Conservation (phyloP, 2,113 vertebrate genomes). For the Pedionomus torquatus region DNA sequence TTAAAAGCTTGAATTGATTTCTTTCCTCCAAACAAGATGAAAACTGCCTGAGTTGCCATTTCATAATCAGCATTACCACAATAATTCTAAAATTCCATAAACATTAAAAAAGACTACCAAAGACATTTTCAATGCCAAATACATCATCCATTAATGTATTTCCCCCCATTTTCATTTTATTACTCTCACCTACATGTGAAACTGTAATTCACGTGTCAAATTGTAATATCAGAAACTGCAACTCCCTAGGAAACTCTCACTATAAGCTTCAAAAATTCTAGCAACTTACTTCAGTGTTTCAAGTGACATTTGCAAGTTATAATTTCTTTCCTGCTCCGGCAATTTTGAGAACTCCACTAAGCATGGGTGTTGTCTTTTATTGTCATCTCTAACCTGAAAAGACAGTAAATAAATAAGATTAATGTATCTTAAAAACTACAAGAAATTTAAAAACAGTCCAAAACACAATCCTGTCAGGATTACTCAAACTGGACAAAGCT, state of each 20-base stretch:
- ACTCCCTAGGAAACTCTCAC: background rate
- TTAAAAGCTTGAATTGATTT: background rate
- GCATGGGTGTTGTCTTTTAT: constrained; percentile 95
- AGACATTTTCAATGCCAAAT: background rate
- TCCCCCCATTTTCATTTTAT: background rate
- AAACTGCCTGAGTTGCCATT: background rate
- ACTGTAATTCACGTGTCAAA: background rate
- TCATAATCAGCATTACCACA: background rate
- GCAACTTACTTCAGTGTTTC: constrained; percentile 92
- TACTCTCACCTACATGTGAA: background rate
- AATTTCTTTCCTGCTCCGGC: constrained; percentile 94
- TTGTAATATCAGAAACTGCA: background rate
- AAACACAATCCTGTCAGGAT: background rate
- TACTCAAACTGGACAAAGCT: background rate
- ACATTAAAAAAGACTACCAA: background rate
- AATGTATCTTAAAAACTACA: background rate
- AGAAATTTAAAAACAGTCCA: background rate
- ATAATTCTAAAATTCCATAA: background rate
- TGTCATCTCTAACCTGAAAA: constrained; percentile 91
- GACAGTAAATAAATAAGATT: background rate
- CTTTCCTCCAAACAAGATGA: background rate
- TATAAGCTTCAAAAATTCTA: background rate
- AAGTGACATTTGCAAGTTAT: constrained; percentile 96
- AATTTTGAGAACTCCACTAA: constrained; percentile 93
- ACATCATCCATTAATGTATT: background rate